phyloP scores from a whole-genome alignment of 92 coral and sea anemone genomes.

The Porites evermanni region DNA sequence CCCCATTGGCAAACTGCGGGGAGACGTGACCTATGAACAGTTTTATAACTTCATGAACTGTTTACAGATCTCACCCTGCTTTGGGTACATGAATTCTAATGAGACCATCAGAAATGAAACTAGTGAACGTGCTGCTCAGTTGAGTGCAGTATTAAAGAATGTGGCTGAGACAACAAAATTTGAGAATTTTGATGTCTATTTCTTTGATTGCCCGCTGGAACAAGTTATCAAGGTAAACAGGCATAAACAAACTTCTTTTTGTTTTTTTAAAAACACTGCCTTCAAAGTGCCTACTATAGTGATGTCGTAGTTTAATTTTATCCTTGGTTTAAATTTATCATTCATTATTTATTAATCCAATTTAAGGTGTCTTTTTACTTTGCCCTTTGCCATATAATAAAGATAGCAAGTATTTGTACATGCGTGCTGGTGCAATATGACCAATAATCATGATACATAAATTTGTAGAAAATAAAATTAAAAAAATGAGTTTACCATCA shows the following conservation, averaged over 20 bases:
- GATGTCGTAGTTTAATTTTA: too few species aligned
- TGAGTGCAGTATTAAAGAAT: slow-evolving; percentile 78
- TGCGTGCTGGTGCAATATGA: too few species aligned
- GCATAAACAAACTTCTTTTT: neutral
- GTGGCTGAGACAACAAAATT: slow-evolving; percentile 72
- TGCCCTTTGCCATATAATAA: too few species aligned
- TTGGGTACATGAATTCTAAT: slow-evolving; percentile 90
- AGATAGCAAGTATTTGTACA: too few species aligned
- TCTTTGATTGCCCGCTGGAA: slow-evolving; percentile 72
- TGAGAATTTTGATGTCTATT: slow-evolving; percentile 82
- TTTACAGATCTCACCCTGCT: slow-evolving; percentile 93
- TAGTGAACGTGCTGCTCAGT: slow-evolving; percentile 73
- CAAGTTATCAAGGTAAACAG: slow-evolving; percentile 73
- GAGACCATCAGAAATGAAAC: slow-evolving; percentile 87
- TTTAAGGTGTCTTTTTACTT: too few species aligned
- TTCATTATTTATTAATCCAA: too few species aligned
- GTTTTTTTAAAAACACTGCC: too few species aligned
- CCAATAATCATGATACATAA: too few species aligned
- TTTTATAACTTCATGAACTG: slow-evolving; percentile 96
- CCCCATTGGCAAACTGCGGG: slow-evolving; percentile 90
- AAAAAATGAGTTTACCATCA: too few species aligned
- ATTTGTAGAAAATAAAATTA: too few species aligned
- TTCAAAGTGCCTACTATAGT: too few species aligned
- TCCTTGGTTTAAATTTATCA: too few species aligned
- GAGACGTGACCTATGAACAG: slow-evolving; percentile 86